A percentile compares a stretch with the other conserved stretches of the same genome.
phyloP scores from a whole-genome alignment of 2,113 vertebrate species.

The Orthochromis indermauri region DNA sequence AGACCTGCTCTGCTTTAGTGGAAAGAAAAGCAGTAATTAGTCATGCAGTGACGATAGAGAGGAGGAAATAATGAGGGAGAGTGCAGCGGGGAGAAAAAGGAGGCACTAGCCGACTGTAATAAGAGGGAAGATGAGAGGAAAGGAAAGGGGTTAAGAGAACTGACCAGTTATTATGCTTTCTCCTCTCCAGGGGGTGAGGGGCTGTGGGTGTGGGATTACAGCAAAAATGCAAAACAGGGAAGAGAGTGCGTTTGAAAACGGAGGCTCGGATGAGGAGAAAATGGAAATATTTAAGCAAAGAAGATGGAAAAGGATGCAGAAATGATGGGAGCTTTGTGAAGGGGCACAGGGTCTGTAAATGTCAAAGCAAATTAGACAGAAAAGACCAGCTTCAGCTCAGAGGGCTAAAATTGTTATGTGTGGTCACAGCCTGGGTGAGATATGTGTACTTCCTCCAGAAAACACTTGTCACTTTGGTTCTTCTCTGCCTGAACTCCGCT shows the following conservation, averaged over 20 bases:
- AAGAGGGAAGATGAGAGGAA: neutral
- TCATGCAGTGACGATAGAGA: neutral
- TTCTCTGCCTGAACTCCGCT: conserved; percentile 8
- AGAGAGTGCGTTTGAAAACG: neutral
- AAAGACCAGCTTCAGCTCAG: conserved; percentile 42
- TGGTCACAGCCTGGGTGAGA: conserved; percentile 38
- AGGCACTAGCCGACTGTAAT: neutral
- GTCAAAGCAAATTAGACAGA: conserved; percentile 39
- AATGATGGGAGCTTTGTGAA: neutral
- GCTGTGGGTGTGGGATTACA: neutral
- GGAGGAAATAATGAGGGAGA: conserved; percentile 13
- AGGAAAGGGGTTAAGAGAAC: neutral
- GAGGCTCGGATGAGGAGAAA: neutral
- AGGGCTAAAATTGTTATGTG: conserved; percentile 30
- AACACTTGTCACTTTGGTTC: conserved; percentile 52
- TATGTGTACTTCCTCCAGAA: conserved; percentile 35
- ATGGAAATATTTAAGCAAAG: neutral
- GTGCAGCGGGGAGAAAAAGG: neutral
- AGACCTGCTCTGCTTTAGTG: neutral
- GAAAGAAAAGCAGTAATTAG: conserved; percentile 9
- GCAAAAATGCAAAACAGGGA: neutral
- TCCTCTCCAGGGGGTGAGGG: neutral
- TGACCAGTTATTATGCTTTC: neutral
- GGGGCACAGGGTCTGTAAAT: conserved; percentile 15
- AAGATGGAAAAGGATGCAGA: neutral